Base-by-base conservation (phyloP, 2,113 vertebrate genomes). In the Ammodytes dubius region DNA sequence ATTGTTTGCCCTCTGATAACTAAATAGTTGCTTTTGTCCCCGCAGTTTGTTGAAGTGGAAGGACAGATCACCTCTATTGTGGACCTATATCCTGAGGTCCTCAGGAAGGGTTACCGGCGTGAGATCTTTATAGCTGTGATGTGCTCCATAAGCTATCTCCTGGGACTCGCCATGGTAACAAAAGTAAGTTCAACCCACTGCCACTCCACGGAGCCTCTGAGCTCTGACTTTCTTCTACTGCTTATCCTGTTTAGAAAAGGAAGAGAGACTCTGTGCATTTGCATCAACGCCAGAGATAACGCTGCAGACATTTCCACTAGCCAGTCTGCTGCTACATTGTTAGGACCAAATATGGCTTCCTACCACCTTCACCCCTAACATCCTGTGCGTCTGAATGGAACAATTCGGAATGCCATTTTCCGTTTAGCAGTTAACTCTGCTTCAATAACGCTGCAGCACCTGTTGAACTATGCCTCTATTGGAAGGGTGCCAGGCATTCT, bases 41-140 rank as follows among this genome's bases (percentile, higher is more conserved):
- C 60, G n/a, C 94, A 99, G 98, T 99, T 99, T 96, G 98, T 99
- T 91, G 98, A 99, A 96, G 98, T 99, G 94, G 98, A 99, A 96
- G 98, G 98, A 95, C 98, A 99, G 97, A 99, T 99, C 96, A 99
- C 98, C 59, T 99, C 98, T 59, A 96, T 99, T 93, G 98, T 99
- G 93, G 98, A 99, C 95, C 96, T 99, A 93, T 97, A 98, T 95
- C 98, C 98, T 64, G 95, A 96, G 93, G 95, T 99, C 96, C 97
- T 99, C 95, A 97, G 98, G 96, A 99, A 97, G 96, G 98, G 98
- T 94, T 98, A 98, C 95, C 96, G 97, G 84, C 96, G 98, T 90
- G 97, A 99, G 96, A 97, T 98, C 95, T 99, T 99, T 94, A 99
- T 99, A 79, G 98, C 97, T 92, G 91, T 96, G 74, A 94, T 99